Percentiles rank a stretch among this genome's conserved stretches.
Conservation (phyloP, 2,888 invertebrate genomes). For the Ceramica pisi region DNA sequence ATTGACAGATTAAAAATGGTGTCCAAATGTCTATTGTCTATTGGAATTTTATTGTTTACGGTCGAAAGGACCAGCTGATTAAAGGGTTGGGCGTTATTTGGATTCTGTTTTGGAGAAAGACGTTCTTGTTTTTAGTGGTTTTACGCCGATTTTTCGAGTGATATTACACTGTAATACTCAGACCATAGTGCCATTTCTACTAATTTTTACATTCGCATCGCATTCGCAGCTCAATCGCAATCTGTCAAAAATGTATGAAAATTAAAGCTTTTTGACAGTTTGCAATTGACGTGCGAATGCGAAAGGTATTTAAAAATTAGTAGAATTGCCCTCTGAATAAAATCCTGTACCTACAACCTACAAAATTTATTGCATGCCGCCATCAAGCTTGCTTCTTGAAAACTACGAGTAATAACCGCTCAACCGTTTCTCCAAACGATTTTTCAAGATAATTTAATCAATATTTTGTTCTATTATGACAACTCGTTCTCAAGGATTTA, state of each 20-base stretch:
- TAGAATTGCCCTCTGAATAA: neutral
- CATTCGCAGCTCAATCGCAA: too few species aligned
- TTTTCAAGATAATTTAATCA: too few species aligned
- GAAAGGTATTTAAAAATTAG: too few species aligned
- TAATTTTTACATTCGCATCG: too few species aligned
- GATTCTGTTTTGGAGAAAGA: neutral
- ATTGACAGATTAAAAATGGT: constrained; percentile 53
- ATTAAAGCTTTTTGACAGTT: too few species aligned
- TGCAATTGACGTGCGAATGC: too few species aligned
- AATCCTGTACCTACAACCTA: neutral
- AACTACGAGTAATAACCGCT: neutral
- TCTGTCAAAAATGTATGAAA: too few species aligned
- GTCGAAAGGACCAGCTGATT: constrained; percentile 23
- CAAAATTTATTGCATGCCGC: too few species aligned
- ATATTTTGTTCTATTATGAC: too few species aligned
- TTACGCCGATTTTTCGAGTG: neutral
- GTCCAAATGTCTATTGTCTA: constrained; percentile 53
- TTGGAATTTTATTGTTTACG: constrained; percentile 53
- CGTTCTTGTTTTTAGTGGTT: neutral
- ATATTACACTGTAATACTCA: neutral
- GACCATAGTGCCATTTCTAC: too few species aligned
- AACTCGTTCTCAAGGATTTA: too few species aligned
- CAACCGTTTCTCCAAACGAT: too few species aligned
- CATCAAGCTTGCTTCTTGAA: neutral
- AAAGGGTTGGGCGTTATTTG: constrained; percentile 18